Evolutionary conservation across 2,113 vertebrate genomes (phyloP).

Genomic region (Myotis yumanensis): DNA sequence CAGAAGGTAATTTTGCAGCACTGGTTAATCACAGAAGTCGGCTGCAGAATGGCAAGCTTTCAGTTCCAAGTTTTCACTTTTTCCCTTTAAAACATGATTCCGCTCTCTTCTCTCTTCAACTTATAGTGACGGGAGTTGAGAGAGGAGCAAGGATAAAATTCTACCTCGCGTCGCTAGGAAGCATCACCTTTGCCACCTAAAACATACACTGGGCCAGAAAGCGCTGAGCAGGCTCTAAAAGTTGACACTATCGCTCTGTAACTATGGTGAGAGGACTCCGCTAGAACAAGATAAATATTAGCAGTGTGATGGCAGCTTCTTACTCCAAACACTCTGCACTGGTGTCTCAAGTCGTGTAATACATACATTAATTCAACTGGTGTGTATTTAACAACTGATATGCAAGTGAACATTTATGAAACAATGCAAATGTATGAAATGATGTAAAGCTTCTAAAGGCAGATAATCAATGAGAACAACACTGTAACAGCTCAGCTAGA

Average conservation of each 20-base stretch:
- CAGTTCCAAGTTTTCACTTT: background rate
- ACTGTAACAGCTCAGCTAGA: background rate
- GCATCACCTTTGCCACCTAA: background rate
- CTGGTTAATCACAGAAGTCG: background rate
- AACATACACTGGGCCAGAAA: background rate
- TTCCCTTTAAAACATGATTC: background rate
- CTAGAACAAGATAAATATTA: background rate
- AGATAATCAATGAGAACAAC: background rate
- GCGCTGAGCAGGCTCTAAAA: background rate
- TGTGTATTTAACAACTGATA: background rate
- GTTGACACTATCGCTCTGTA: background rate
- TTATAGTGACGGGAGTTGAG: background rate
- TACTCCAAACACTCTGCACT: background rate
- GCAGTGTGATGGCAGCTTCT: background rate
- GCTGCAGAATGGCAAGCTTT: background rate
- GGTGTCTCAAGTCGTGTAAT: background rate
- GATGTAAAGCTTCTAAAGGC: background rate
- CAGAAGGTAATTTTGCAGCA: accelerated
- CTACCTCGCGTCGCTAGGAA: background rate
- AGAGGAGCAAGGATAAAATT: background rate
- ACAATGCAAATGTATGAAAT: background rate
- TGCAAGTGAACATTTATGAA: background rate
- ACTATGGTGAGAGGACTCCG: background rate
- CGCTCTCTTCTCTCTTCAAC: background rate
- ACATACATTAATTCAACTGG: background rate